Evolutionary conservation across 2,888 invertebrate genomes (phyloP), one percentile per base, ranked within the genome.

Genomic region (Neria commutata): DNA sequence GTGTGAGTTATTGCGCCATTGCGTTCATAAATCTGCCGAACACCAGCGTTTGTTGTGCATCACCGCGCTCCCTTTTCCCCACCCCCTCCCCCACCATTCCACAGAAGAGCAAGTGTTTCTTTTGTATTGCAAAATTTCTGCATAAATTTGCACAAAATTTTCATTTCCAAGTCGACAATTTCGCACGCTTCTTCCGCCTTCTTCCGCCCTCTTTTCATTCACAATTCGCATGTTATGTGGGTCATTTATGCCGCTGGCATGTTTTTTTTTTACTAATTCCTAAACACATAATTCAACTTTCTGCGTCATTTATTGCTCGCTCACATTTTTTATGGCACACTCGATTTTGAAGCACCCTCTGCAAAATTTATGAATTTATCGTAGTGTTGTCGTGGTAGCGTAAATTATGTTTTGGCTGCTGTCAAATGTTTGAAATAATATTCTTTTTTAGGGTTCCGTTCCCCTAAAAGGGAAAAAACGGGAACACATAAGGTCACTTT

Each of bases 111-210:
- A 29, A 29, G 11, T 29, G 6, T 29, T 29, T 29, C 29, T 29
- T 21, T 21, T 37, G 8, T 37, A 14, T 37, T 37, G n/a, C n/a
- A 14, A 11, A 14, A 6, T 17, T 42, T 42, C 21, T 42, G 17
- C 42, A 42, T 42, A 42, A 42, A 19, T 42, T 42, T 42, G 42
- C 21, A 14, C 42, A 42, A 42, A 42, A 42, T 42, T 42, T n/a
- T 2, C 42, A 19, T 21, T 42, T 42, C 21, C 21, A 42, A 42
- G 21, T 14, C 42, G 10, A 42, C 17, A 29, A 42, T 4, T 42
- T 42, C 19, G 29, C n/a, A n/a, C n/a, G n/a, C n/a, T n/a, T n/a
- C n/a, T n/a, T n/a, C n/a, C n/a, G n/a, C n/a, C n/a, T n/a, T n/a
- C n/a, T n/a, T n/a, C n/a, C n/a, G n/a, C n/a, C n/a, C 11, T 42